Evolutionary conservation across 2,113 vertebrate genomes (phyloP).

Genomic region (Columba livia): DNA sequence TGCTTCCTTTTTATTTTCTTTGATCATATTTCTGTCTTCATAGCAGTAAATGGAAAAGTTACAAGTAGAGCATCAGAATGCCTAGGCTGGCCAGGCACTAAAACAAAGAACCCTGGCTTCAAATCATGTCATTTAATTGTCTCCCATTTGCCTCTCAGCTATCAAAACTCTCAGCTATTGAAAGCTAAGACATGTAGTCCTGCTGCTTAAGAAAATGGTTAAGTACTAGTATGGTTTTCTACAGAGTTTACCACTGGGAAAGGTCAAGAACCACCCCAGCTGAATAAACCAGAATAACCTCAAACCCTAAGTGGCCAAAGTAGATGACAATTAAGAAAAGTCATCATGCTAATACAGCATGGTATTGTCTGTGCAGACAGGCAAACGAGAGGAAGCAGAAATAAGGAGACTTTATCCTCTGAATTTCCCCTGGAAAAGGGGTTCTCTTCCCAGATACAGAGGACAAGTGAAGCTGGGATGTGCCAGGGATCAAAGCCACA

Average conservation of each 20-base stretch:
- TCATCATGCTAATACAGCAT: neutral
- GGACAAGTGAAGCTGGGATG: neutral
- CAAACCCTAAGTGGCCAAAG: neutral
- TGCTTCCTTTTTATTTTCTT: conserved; percentile 41
- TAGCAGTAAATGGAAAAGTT: conserved; percentile 26
- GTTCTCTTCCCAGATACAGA: neutral
- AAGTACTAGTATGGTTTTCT: neutral
- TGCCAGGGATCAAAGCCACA: neutral
- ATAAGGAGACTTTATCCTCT: neutral
- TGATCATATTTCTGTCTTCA: conserved; percentile 52
- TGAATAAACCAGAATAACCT: neutral
- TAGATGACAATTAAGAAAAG: neutral
- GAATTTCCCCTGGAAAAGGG: neutral
- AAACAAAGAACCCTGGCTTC: conserved; percentile 12
- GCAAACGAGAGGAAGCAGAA: neutral
- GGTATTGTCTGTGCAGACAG: neutral
- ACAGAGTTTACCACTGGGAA: neutral
- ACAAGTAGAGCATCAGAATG: conserved; percentile 8
- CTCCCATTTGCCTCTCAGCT: neutral
- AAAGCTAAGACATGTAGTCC: neutral
- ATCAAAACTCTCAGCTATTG: neutral
- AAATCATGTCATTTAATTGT: neutral
- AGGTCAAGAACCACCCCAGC: neutral
- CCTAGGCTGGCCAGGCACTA: neutral
- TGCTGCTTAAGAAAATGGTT: neutral